Evolutionary conservation across 2,113 vertebrate genomes (phyloP).

Genomic region (Halcyon senegalensis): DNA sequence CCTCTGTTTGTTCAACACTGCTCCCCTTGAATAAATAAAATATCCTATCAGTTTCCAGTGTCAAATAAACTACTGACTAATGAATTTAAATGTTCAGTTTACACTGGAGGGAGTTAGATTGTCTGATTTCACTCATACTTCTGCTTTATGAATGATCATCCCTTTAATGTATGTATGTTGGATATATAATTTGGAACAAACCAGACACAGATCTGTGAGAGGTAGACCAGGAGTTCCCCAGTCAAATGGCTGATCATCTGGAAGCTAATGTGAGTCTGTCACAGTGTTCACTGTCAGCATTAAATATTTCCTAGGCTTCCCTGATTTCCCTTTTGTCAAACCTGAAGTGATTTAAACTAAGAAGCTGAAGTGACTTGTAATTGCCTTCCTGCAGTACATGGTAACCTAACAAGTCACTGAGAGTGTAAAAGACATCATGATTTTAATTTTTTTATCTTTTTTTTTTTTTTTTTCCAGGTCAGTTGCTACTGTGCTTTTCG

Average conservation of each 20-base stretch:
- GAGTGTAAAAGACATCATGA: not conserved
- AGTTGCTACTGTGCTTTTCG: not conserved
- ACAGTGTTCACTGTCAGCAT: not conserved
- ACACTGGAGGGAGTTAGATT: not conserved
- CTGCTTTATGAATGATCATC: not conserved
- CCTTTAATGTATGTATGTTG: not conserved
- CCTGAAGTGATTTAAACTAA: not conserved
- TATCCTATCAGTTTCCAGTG: not conserved
- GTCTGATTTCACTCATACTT: not conserved
- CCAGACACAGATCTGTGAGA: not conserved
- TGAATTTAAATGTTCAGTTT: not conserved
- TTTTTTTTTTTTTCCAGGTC: not conserved
- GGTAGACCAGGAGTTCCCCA: not conserved
- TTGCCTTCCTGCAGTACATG: not conserved
- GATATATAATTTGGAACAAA: not conserved
- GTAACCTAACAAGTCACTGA: not conserved
- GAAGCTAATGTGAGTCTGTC: not conserved
- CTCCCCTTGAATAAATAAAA: not conserved
- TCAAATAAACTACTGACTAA: not conserved
- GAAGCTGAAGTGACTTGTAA: not conserved
- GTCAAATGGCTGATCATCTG: not conserved
- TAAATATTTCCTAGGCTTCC: not conserved
- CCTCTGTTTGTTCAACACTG: slow-evolving; percentile 6
- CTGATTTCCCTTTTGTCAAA: not conserved
- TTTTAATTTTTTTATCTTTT: not conserved